These are phyloP conservation scores for Artibeus lituratus DNA, from an alignment of 2,797 vertebrate genomes.

Conservation along the genomic window DNA sequence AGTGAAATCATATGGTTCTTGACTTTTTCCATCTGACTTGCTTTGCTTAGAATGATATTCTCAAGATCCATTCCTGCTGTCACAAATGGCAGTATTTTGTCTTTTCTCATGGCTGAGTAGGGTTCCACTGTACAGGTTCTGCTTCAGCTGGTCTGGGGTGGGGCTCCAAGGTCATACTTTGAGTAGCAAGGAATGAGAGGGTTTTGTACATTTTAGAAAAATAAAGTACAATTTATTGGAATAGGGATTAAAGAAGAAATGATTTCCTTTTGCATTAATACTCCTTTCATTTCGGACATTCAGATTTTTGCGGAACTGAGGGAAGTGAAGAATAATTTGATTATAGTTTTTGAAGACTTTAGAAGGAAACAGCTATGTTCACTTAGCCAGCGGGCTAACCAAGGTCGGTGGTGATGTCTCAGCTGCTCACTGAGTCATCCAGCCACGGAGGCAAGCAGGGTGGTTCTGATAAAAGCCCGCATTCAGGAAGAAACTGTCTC, in stretches of 20 bases:
- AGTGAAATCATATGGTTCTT: background rate
- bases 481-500: background rate
- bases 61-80: background rate
- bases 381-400: background rate
- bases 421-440: background rate
- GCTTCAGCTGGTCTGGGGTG: no score
- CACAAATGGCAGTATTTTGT: background rate
- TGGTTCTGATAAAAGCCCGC: background rate
- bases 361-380: slow-evolving; percentile 3
- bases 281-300: background rate
- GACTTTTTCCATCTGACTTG: background rate
- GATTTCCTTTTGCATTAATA: background rate
- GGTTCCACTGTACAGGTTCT: background rate
- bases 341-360: background rate
- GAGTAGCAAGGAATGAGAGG: background rate
- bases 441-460: background rate
- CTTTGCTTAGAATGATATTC: background rate
- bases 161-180: background rate
- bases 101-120: background rate
- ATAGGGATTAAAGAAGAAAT: background rate
- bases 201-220: background rate
- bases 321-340: slow-evolving; percentile 3
- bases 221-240: background rate
- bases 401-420: background rate
- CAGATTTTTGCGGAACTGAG: background rate